Evolutionary conservation across 2,797 vertebrate species (phyloP).

Genomic region (Oceanodroma leucorhoa): DNA sequence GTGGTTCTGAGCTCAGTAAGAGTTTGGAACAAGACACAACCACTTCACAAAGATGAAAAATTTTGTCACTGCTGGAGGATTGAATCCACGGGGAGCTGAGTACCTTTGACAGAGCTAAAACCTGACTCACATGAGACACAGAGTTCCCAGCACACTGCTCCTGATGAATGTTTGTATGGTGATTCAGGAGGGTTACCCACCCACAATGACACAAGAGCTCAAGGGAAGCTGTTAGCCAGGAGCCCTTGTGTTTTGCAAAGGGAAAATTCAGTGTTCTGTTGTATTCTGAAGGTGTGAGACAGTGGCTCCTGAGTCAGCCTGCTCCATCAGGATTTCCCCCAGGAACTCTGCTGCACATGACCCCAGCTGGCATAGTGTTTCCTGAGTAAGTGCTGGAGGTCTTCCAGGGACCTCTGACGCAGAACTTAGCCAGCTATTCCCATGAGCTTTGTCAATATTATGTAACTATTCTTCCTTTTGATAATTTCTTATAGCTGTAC

Average conservation of each 20-base stretch:
- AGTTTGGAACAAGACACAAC: neutral
- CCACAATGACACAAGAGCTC: neutral
- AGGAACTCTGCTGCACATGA: neutral
- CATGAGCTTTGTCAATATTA: neutral
- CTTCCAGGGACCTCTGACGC: neutral
- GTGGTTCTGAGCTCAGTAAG: neutral
- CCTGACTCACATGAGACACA: neutral
- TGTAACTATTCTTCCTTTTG: neutral
- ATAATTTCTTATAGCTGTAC: neutral
- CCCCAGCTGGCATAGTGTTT: neutral
- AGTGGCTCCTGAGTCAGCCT: neutral
- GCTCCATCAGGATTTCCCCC: neutral
- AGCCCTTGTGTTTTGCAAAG: neutral
- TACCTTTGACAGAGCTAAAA: neutral
- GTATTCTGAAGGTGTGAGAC: neutral
- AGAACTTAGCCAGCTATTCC: neutral
- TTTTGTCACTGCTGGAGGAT: neutral
- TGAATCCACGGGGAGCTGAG: neutral
- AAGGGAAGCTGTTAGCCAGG: neutral
- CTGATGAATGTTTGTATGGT: neutral
- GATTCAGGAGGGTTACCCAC: neutral
- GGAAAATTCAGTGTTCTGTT: neutral
- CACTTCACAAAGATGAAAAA: neutral
- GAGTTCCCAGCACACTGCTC: neutral
- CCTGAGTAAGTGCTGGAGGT: neutral